Base-by-base conservation (phyloP, 2,888 invertebrate genomes). In the Sphaerolaimus hirsutus region DNA sequence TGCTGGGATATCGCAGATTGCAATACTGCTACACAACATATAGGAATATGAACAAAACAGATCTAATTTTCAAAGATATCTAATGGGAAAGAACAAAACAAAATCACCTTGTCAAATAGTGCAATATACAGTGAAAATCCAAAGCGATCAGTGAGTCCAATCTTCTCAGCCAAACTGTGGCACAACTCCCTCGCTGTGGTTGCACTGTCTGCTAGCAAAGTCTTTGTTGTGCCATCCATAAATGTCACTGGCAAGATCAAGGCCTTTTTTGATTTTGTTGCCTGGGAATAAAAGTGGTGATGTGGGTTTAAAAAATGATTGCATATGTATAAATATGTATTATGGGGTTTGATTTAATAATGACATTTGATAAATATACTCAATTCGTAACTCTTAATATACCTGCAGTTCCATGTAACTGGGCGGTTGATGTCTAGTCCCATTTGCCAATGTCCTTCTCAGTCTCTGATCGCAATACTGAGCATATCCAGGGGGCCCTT, bases 141-240 rank as follows among this genome's bases (percentile, higher is more conserved):
- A 66, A 97, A 97, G 62, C 87, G 86, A 67, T 97, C 93, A 57
- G 79, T 24, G 14, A 41, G 26, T 17, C 43, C 23, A 52, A 97
- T 91, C 69, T 91, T 93, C 60, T 91, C 91, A 1, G 91, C 81
- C 29, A 97, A 67, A 61, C 89, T 87, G 68, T 86, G 86, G 66
- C 93, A 97, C 12, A 97, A 69, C 70, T 97, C 93, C 51, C 84
- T 71, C 0, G 93, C 91, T 1, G 93, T 93, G 1, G 93, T 44
- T 12, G 93, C 93, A 0, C 91, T 93, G 66, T 91, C 91, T 0
- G 93, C 93, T 44, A 89, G 66, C 47, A 97, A 68, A 0, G 91
- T 93, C 65, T 91, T 91, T 0, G 93, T 93, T 58, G 84, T 89
- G 2, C 93, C 93, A 65, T 97, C 93, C 93, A 97, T 97, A 64